phyloP scores from a whole-genome alignment of 2,888 invertebrate species.

The Sarcophaga rosellei region DNA sequence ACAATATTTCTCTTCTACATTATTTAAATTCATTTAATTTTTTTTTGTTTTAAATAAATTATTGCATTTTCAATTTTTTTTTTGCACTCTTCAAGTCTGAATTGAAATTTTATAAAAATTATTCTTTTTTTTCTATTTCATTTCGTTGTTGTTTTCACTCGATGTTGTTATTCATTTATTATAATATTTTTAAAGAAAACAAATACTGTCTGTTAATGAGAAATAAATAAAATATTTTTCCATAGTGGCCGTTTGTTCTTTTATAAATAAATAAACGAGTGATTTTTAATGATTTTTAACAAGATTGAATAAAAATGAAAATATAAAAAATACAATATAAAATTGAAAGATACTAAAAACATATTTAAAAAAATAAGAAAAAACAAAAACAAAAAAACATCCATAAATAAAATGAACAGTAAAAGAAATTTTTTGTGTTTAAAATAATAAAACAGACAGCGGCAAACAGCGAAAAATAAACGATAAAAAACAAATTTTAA shows the following conservation, averaged over 20 bases:
- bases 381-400: background rate
- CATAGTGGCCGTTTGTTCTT: constrained; percentile 13
- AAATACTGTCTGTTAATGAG: background rate
- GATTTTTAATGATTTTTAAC: constrained; percentile 35
- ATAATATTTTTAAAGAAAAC: constrained; percentile 1
- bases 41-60: constrained; percentile 17
- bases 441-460: background rate
- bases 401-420: background rate
- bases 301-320: background rate
- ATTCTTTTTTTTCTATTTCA: background rate
- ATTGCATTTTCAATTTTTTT: constrained; percentile 40
- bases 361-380: too few species aligned
- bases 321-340: too few species aligned
- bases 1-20: constrained; percentile 4
- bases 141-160: constrained; percentile 7
- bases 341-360: too few species aligned
- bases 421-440: background rate
- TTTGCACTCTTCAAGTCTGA: constrained; percentile 40
- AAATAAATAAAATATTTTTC: constrained; percentile 1
- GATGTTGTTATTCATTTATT: constrained; percentile 17
- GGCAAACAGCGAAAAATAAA: too few species aligned
- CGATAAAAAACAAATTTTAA: background rate
- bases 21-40: background rate
- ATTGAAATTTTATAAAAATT: constrained; percentile 32
- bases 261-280: constrained; percentile 30